These are phyloP conservation scores for Bursaphelenchus mucronatus DNA, from an alignment of 1,140 invertebrate genomes.

Conservation along the genomic window DNA sequence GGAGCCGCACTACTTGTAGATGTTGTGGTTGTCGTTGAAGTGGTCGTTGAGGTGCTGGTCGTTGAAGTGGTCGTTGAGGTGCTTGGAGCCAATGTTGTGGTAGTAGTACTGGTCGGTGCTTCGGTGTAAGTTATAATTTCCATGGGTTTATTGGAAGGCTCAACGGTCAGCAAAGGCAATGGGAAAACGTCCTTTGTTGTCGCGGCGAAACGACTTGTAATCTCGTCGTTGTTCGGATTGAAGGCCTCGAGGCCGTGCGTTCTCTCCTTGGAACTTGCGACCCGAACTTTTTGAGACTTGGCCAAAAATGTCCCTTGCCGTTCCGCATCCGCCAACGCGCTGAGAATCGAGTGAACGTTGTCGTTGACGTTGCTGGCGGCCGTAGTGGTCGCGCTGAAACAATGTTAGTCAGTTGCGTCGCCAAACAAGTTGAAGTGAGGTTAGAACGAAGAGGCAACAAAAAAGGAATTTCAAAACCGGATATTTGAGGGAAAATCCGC, in stretches of 20 bases:
- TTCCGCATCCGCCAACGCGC: neutral
- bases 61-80: neutral
- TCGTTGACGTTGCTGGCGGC: neutral
- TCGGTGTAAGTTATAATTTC: neutral
- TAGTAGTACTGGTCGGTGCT: conserved; percentile 10
- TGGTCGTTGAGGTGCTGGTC: conserved; percentile 37
- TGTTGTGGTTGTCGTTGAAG: conserved; percentile 21
- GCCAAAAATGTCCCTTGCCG: conserved; percentile 21
- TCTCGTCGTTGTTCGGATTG: conserved; percentile 17
- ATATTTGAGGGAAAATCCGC: too few species aligned
- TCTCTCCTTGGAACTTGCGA: conserved; percentile 3
- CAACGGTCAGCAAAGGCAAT: conserved; percentile 32
- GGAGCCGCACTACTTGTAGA: conserved; percentile 7
- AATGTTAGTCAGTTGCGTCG: neutral
- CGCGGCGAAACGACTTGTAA: neutral
- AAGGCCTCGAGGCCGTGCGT: conserved; percentile 14
- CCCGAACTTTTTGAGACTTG: conserved; percentile 25
- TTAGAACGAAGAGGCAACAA: too few species aligned
- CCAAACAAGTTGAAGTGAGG: too few species aligned
- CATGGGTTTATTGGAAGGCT: conserved; percentile 8
- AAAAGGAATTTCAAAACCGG: too few species aligned
- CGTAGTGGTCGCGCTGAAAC: conserved; percentile 2
- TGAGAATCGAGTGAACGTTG: neutral
- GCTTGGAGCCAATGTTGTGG: conserved; percentile 7
- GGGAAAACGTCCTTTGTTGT: conserved; percentile 44